A percentile compares a stretch with the other conserved stretches of the same genome.
These are phyloP conservation scores for Cryptocephalus moraei DNA, from an alignment of 2,888 invertebrate species.

Conservation along the genomic window DNA sequence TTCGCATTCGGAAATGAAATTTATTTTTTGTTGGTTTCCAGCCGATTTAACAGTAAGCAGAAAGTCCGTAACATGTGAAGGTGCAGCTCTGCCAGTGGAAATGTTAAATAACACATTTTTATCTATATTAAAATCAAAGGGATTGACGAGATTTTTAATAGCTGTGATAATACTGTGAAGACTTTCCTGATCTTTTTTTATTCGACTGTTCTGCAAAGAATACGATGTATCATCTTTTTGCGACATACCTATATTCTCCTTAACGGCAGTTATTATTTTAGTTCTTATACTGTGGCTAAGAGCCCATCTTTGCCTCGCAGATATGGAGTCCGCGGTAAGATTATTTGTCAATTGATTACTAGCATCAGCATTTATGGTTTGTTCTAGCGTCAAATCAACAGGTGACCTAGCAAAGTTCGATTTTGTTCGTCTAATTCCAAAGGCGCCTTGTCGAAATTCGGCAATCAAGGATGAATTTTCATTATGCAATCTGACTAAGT, in stretches of 20 bases:
- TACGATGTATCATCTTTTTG: too few species aligned
- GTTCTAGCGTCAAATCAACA: too few species aligned
- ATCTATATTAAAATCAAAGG: slow-evolving; percentile 16
- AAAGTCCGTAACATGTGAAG: slow-evolving; percentile 22
- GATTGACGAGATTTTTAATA: slow-evolving; percentile 18
- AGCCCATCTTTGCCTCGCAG: too few species aligned
- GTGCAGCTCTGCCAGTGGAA: too few species aligned
- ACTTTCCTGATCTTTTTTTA: too few species aligned
- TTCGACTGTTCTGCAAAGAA: slow-evolving; percentile 9
- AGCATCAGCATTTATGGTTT: too few species aligned
- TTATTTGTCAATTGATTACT: slow-evolving; percentile 8
- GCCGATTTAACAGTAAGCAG: slow-evolving; percentile 7
- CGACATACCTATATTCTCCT: too few species aligned
- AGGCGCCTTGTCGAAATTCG: slow-evolving; percentile 10
- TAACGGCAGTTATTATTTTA: too few species aligned
- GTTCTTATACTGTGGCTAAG: too few species aligned
- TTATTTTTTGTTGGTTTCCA: slow-evolving; percentile 10
- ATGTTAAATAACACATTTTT: slow-evolving; percentile 17
- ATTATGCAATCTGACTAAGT: slow-evolving; percentile 4
- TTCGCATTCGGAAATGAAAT: slow-evolving; percentile 10
- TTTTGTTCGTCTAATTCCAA: slow-evolving; percentile 17
- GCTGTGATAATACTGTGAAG: slow-evolving; percentile 15
- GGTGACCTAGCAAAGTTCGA: slow-evolving; percentile 17
- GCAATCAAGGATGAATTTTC: slow-evolving; percentile 1
- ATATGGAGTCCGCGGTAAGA: slow-evolving; percentile 9